Base-by-base conservation (phyloP, 1,140 invertebrate species). In the Microvelia longipes region DNA sequence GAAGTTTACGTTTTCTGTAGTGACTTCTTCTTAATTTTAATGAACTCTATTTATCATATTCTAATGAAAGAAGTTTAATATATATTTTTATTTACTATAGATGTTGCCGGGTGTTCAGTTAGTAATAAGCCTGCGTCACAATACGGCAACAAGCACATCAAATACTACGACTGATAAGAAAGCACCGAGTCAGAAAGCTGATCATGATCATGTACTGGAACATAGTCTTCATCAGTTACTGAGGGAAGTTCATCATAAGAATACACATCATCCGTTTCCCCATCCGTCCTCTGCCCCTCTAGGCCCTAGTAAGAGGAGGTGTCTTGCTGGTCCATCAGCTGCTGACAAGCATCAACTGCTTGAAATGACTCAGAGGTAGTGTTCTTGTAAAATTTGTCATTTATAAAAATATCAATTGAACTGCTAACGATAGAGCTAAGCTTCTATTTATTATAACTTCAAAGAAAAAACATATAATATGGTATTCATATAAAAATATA, bases 141-240 rank as follows among this genome's bases (percentile, higher is more conserved):
- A 89, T 67, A 90, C 87, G 78, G 87, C 76, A 80, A 90, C 74
- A 80, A 79, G 76, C 14, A 74, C 63, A 29, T 70, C 29, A 25
- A 68, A 63, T 69, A 71, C 64, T 66, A 67, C 28, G 0, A 60
- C 15, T 1, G 69, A 61, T 0, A 71, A 77, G 50, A 67, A 78
- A 50, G 75, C 75, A 29, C 79, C 82, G 1, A 77, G 83, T 19
- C 80, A 82, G 1, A 87, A 88, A 78, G 85, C 88, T 2, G 93
- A 96, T 75, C 93, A 97, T 77, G 94, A 97, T 81, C 93, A 96
- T 78, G 94, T 98, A 5, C 78, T 98, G 67, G 95, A 98, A 77
- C 95, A 98, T 79, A 96, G 94, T 0, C 80, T 98, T 28, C 94
- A 98, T 81, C 95, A 98, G 80, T 79, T 98, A 63, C 80, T 98